phyloP scores from a whole-genome alignment of 2,888 invertebrate genomes.

The Stenotaenia linearis region DNA sequence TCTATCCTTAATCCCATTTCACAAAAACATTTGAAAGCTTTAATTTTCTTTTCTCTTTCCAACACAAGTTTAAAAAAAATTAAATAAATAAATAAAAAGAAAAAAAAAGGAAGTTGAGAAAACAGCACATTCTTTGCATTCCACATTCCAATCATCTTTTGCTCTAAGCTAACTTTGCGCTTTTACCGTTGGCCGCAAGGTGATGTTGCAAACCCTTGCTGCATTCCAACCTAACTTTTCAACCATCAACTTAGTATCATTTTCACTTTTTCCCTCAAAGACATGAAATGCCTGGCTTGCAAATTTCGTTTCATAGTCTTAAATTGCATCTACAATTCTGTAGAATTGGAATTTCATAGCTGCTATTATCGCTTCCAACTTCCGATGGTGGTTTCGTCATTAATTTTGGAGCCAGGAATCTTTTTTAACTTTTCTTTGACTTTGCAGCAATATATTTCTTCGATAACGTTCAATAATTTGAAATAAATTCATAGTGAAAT shows the following conservation, averaged over 20 bases:
- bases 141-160: neutral
- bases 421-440: neutral
- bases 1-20: neutral
- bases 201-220: neutral
- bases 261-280: neutral
- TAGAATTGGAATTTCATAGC: neutral
- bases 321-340: neutral
- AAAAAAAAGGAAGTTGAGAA: too few relatives aligned
- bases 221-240: neutral
- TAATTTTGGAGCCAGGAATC: neutral
- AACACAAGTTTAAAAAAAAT: neutral
- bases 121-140: slow-evolving; percentile 6
- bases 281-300: neutral
- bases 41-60: neutral
- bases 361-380: neutral
- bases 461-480: too few relatives aligned
- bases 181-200: slow-evolving; percentile 13
- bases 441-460: neutral
- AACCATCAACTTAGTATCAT: neutral
- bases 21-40: neutral
- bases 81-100: too few relatives aligned
- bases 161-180: neutral
- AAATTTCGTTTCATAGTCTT: neutral
- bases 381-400: neutral
- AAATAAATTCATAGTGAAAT: too few relatives aligned